These are phyloP conservation scores for Nannobrachium achirus DNA, from an alignment of 2,113 vertebrate genomes.

Conservation along the genomic window DNA sequence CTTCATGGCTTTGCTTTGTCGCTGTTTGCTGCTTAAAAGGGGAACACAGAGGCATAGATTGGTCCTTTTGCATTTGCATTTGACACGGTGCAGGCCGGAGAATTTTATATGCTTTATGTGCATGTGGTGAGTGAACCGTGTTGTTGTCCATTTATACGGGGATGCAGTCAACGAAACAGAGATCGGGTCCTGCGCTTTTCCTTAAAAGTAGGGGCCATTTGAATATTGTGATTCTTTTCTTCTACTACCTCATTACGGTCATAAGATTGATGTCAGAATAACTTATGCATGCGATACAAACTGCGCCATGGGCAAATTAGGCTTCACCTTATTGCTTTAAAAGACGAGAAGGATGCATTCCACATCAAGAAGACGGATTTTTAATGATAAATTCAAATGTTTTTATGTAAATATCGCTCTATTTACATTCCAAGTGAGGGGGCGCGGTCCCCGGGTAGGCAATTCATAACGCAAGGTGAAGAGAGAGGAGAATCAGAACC, in stretches of 20 bases:
- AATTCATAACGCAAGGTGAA: conserved; percentile 65
- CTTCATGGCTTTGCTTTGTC: too few relatives aligned
- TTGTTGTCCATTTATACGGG: neutral
- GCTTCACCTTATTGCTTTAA: conserved; percentile 74
- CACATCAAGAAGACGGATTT: conserved; percentile 64
- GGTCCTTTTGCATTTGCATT: neutral
- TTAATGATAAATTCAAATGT: conserved; percentile 76
- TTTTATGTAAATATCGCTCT: conserved; percentile 79
- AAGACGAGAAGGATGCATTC: conserved; percentile 51
- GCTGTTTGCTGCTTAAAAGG: neutral
- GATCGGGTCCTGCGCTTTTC: conserved; percentile 16
- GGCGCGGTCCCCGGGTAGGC: conserved; percentile 63
- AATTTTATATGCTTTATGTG: neutral
- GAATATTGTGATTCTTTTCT: conserved; percentile 41
- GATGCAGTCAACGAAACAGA: neutral
- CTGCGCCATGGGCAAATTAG: conserved; percentile 69
- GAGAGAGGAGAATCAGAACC: conserved; percentile 67
- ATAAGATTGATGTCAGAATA: conserved; percentile 64
- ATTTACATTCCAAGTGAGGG: conserved; percentile 76
- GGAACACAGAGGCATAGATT: too few relatives aligned
- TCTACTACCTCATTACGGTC: conserved; percentile 61
- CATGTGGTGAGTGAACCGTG: neutral
- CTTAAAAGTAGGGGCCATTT: conserved; percentile 53
- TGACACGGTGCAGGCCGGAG: neutral
- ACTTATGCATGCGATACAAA: conserved; percentile 71